Evolutionary conservation across 2,888 invertebrate species (phyloP), one percentile per base, ranked within the genome.

Genomic region (Sesia bembeciformis): DNA sequence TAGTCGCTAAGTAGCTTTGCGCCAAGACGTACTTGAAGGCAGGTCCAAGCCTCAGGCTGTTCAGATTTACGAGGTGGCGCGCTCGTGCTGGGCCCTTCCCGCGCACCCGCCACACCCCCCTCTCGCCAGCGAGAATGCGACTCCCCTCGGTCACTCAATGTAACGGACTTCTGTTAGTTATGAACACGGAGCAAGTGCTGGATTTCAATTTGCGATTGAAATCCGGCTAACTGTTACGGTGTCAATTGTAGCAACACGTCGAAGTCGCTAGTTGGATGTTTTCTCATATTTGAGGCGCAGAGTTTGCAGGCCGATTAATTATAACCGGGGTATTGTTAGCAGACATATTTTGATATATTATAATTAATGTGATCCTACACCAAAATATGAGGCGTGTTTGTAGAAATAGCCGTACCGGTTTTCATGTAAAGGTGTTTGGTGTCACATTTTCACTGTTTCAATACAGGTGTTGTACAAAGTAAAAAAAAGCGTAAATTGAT

Each of bases 41-140:
- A 64, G 73, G 67, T 66, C 68, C 64, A 62, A 63, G 77, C 78
- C 76, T 64, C 67, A 61, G 74, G 76, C 75, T 66, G 68, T 65
- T 67, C 75, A 76, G 76, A 81, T 82, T 82, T 81, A 82, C 71
- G 81, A 79, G 74, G 77, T 81, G 78, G 78, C 75, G 70, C 73
- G 74, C 72, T 78, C 77, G 78, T 82, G 76, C 76, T 65, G 60
- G 56, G 68, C 65, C 65, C 71, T 68, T 67, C 74, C 66, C 62
- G 59, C 61, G 62, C 60, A 60, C 59, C 58, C 58, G 57, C 58
- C 63, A 57, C 58, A 56, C 61, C 63, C 63, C 64, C 59, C 60
- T 43, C 59, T 57, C 58, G 62, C 66, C 55, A 5, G 41, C 39
- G 53, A 56, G 67, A 73, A 76, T 74, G 73, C 70, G 66, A 66